A percentile compares a stretch with the other conserved stretches of the same genome.
Evolutionary conservation across 2,888 invertebrate genomes (phyloP).

Genomic region (Stenchaetothrips biformis): DNA sequence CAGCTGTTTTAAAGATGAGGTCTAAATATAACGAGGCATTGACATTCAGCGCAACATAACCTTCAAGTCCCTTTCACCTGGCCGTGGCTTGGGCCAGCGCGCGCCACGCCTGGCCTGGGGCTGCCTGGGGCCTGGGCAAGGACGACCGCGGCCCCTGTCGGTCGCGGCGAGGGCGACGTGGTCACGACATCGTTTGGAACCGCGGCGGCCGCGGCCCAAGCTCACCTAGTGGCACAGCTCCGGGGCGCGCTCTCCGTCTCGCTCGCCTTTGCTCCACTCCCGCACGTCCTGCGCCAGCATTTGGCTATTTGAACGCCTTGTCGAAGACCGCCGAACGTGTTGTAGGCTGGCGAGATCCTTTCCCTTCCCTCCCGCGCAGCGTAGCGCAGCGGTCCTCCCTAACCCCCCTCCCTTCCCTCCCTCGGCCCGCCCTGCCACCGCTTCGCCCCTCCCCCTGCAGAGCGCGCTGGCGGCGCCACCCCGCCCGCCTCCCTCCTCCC

Average conservation of each 20-base stretch:
- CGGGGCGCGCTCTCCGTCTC: not conserved
- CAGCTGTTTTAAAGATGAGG: conserved; percentile 10
- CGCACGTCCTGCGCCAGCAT: not conserved
- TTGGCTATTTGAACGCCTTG: not conserved
- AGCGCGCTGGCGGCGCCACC: not conserved
- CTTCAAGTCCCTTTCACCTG: not conserved
- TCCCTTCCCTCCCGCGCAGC: not conserved
- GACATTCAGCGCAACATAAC: conserved; percentile 9
- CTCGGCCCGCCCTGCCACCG: not conserved
- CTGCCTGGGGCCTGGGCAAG: not conserved
- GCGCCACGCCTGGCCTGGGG: not conserved
- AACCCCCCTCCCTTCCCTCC: not conserved
- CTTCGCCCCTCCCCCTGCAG: not conserved
- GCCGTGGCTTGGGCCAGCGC: not conserved
- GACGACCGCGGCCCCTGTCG: not conserved
- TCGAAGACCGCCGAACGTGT: not conserved
- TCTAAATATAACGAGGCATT: conserved; percentile 19
- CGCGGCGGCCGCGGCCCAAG: not conserved
- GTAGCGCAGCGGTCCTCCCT: not conserved
- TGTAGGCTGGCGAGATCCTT: not conserved
- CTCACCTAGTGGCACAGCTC: not conserved
- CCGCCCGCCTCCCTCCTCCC: not conserved
- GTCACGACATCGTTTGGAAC: not conserved
- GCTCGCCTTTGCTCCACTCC: not conserved
- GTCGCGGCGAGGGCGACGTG: not conserved